Evolutionary conservation across 2,113 vertebrate species (phyloP).

Genomic region (Bothrops jararaca): DNA sequence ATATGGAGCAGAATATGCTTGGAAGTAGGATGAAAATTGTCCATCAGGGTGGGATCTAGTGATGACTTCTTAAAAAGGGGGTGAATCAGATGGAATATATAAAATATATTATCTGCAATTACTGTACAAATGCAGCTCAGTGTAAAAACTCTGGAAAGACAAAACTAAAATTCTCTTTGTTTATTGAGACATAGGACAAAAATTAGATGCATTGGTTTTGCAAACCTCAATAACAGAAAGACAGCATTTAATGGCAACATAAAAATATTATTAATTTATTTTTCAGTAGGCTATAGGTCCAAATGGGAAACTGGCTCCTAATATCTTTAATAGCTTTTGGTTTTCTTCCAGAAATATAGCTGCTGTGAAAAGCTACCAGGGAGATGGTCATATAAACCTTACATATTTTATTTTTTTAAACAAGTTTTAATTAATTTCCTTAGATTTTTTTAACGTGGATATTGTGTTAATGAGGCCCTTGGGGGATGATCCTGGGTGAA

Average conservation of each 20-base stretch:
- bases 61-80: neutral
- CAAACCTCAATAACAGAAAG: neutral
- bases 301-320: neutral
- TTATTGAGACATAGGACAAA: neutral
- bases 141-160: neutral
- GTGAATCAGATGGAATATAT: neutral
- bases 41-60: neutral
- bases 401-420: neutral
- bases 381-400: constrained; percentile 41
- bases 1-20: neutral
- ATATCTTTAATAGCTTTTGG: neutral
- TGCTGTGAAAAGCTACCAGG: constrained; percentile 29
- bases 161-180: neutral
- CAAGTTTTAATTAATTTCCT: constrained; percentile 38
- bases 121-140: neutral
- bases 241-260: neutral
- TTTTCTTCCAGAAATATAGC: constrained; percentile 22
- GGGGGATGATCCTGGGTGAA: constrained; percentile 24
- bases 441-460: constrained; percentile 42
- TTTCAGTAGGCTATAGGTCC: neutral
- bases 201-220: neutral
- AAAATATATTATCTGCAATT: neutral
- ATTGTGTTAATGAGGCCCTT: constrained; percentile 36
- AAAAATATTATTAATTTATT: constrained; percentile 11
- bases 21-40: neutral